phyloP scores from a whole-genome alignment of 2,797 vertebrate genomes.

The Catamblyrhynchus diadema region DNA sequence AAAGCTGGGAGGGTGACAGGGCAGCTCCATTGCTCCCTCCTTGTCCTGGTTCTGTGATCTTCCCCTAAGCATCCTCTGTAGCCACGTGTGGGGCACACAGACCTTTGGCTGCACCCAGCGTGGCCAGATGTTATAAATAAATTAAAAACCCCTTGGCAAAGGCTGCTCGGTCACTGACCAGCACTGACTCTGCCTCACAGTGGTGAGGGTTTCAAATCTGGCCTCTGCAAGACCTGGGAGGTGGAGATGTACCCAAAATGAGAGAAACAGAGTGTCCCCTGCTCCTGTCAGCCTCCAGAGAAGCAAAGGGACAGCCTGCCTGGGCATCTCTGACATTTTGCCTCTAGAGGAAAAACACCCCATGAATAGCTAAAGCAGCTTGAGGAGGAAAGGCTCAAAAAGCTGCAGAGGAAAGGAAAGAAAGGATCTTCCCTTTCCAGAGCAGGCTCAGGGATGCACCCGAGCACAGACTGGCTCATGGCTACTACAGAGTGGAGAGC shows the following conservation, averaged over 20 bases:
- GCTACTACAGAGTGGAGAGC: not conserved
- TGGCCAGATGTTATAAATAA: not conserved
- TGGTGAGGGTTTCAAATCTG: not conserved
- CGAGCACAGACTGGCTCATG: rapidly evolving
- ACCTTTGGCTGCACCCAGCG: not conserved
- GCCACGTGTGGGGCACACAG: rapidly evolving
- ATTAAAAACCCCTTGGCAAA: not conserved
- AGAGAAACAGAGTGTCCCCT: rapidly evolving
- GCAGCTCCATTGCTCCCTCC: not conserved
- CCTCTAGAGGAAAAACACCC: not conserved
- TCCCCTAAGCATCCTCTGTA: not conserved
- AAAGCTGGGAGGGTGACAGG: not conserved
- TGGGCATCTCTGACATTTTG: not conserved
- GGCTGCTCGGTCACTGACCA: not conserved
- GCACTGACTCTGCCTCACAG: not conserved
- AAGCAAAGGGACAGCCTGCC: not conserved
- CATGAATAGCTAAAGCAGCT: not conserved
- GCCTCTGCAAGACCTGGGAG: not conserved
- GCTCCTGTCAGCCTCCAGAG: not conserved
- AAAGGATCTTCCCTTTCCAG: not conserved
- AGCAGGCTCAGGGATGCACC: not conserved
- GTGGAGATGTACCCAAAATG: not conserved
- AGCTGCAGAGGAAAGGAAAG: not conserved
- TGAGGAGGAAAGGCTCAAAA: not conserved
- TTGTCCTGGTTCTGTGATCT: not conserved